Evolutionary conservation across 2,888 invertebrate genomes (phyloP).

Genomic region (Meteorus colon): DNA sequence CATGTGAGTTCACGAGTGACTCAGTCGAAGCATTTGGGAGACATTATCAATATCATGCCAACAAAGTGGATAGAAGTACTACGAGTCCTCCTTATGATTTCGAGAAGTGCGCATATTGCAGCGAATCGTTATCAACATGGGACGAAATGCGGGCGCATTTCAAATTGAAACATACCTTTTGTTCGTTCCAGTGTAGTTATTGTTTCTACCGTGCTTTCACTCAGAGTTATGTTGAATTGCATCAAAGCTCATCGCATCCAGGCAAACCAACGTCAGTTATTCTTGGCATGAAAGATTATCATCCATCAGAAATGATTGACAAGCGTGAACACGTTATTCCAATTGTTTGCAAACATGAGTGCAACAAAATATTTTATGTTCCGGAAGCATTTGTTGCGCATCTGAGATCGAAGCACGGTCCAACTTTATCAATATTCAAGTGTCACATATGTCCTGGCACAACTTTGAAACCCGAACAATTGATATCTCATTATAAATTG

Average conservation of each 20-base stretch:
- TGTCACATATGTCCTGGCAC: conserved; percentile 75
- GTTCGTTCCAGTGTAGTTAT: conserved; percentile 78
- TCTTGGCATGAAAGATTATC: conserved; percentile 51
- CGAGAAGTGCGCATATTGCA: conserved; percentile 78
- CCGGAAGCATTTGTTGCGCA: conserved; percentile 67
- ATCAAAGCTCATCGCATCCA: conserved; percentile 72
- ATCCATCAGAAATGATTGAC: conserved; percentile 58
- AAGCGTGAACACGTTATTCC: conserved; percentile 62
- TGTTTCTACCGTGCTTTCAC: conserved; percentile 82
- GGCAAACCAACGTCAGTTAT: conserved; percentile 46
- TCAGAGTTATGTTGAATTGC: conserved; percentile 78
- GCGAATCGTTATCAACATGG: conserved; percentile 72
- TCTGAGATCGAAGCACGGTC: conserved; percentile 62
- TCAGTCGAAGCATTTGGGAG: conserved; percentile 64
- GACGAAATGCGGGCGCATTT: conserved; percentile 77
- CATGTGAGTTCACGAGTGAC: conserved; percentile 75
- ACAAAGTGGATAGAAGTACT: conserved; percentile 53
- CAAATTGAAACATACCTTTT: conserved; percentile 77
- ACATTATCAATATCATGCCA: conserved; percentile 71
- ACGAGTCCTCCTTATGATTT: conserved; percentile 71
- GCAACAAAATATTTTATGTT: conserved; percentile 67
- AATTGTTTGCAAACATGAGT: conserved; percentile 68
- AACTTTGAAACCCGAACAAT: conserved; percentile 58
- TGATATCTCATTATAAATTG: conserved; percentile 69
- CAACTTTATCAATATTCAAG: conserved; percentile 51